Conservation (phyloP, 1,140 invertebrate genomes). For the Diorhabda sublineata region DNA sequence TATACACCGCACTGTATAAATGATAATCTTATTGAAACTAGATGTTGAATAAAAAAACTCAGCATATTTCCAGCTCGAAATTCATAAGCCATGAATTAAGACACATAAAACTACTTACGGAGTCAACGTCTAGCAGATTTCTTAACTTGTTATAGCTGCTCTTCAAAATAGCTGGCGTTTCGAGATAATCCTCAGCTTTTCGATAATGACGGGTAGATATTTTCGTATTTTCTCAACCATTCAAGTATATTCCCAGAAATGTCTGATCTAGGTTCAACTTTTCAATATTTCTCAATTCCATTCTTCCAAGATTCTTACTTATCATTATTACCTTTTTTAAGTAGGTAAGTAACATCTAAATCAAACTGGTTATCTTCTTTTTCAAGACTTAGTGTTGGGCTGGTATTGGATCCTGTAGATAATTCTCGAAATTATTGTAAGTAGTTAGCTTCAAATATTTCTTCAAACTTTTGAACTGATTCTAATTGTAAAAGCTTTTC, state of each 20-base stretch:
- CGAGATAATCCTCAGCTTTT: not conserved
- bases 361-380: not conserved
- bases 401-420: slow-evolving; percentile 10
- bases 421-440: slow-evolving; percentile 6
- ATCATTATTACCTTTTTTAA: not conserved
- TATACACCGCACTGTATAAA: no score
- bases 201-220: not conserved
- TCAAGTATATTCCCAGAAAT: not conserved
- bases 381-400: slow-evolving; percentile 4
- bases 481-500: not conserved
- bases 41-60: not conserved
- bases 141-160: not conserved
- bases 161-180: not conserved
- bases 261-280: not conserved
- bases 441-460: not conserved
- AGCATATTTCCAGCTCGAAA: not conserved
- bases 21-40: no score
- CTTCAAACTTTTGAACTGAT: not conserved
- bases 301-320: not conserved
- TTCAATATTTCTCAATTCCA: not conserved
- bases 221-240: not conserved
- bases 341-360: not conserved
- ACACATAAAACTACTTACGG: not conserved
- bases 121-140: not conserved
- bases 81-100: not conserved